These are phyloP conservation scores for Ammospiza caudacuta DNA, from an alignment of 2,113 vertebrate genomes.

Conservation along the genomic window DNA sequence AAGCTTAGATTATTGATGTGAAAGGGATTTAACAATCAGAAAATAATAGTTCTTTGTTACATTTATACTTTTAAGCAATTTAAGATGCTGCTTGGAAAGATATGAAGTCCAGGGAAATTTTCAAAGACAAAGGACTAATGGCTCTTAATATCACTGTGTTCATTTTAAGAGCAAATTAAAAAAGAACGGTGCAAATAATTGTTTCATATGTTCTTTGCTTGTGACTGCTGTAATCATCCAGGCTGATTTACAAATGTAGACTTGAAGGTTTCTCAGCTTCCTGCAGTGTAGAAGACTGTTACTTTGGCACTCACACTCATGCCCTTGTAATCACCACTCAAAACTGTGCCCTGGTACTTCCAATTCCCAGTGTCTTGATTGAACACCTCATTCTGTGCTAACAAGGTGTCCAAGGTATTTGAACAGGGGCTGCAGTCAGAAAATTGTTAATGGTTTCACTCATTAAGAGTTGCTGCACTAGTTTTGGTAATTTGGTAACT, in stretches of 20 bases:
- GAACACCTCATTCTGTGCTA: slow-evolving; percentile 98
- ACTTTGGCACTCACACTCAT: slow-evolving; percentile 89
- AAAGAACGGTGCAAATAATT: slow-evolving; percentile 82
- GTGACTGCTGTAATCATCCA: slow-evolving; percentile 97
- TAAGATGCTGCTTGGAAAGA: slow-evolving; percentile 48
- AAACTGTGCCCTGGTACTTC: slow-evolving; percentile 90
- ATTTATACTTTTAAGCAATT: slow-evolving; percentile 42
- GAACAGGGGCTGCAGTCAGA: slow-evolving; percentile 78
- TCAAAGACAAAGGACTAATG: slow-evolving; percentile 68
- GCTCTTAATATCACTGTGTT: slow-evolving; percentile 73
- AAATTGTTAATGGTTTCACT: slow-evolving; percentile 82
- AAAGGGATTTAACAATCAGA: slow-evolving; percentile 35
- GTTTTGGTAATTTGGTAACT: slow-evolving; percentile 84
- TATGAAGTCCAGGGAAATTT: slow-evolving; percentile 52
- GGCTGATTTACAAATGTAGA: slow-evolving; percentile 99
- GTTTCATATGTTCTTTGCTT: slow-evolving; percentile 86
- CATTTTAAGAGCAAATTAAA: slow-evolving; percentile 83
- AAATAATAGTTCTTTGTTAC: slow-evolving; percentile 55
- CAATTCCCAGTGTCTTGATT: slow-evolving; percentile 93
- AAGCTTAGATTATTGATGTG: slow-evolving; percentile 11
- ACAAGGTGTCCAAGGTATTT: slow-evolving; percentile 93
- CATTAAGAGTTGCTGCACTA: slow-evolving; percentile 79
- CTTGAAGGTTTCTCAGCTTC: slow-evolving; percentile 99
- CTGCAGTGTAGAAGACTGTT: slow-evolving; percentile 95
- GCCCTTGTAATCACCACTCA: slow-evolving; percentile 99